These are phyloP conservation scores for Podarcis raffonei DNA, from an alignment of 2,113 vertebrate genomes.

Conservation along the genomic window DNA sequence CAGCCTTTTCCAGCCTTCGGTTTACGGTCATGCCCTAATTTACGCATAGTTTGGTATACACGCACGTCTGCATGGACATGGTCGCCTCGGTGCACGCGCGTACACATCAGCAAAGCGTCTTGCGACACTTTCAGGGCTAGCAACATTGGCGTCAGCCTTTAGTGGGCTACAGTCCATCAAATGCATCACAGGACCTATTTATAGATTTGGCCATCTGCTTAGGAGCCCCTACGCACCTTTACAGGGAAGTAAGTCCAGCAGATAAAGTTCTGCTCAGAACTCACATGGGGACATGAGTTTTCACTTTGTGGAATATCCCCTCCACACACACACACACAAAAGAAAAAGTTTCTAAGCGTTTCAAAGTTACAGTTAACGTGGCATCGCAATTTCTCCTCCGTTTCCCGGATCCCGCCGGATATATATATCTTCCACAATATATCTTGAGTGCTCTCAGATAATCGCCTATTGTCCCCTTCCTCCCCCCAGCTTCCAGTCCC, in stretches of 20 bases:
- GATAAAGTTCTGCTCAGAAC: neutral
- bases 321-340: too few species aligned
- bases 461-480: neutral
- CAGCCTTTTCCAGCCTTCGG: neutral
- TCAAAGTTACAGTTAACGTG: neutral
- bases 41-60: too few species aligned
- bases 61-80: too few species aligned
- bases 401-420: neutral
- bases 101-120: too few species aligned
- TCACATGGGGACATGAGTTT: neutral
- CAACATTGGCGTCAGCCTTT: too few species aligned
- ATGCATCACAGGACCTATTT: neutral
- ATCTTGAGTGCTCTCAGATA: neutral
- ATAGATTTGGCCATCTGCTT: neutral
- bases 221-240: neutral
- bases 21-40: too few species aligned
- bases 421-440: neutral
- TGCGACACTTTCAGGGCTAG: too few species aligned
- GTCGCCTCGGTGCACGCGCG: too few species aligned
- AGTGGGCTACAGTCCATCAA: too few species aligned
- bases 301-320: neutral
- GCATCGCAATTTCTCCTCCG: neutral
- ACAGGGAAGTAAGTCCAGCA: neutral
- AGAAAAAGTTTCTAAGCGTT: too few species aligned
- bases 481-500: neutral